These are phyloP conservation scores for Agrilus mali DNA, from an alignment of 2,888 invertebrate genomes.

Conservation along the genomic window DNA sequence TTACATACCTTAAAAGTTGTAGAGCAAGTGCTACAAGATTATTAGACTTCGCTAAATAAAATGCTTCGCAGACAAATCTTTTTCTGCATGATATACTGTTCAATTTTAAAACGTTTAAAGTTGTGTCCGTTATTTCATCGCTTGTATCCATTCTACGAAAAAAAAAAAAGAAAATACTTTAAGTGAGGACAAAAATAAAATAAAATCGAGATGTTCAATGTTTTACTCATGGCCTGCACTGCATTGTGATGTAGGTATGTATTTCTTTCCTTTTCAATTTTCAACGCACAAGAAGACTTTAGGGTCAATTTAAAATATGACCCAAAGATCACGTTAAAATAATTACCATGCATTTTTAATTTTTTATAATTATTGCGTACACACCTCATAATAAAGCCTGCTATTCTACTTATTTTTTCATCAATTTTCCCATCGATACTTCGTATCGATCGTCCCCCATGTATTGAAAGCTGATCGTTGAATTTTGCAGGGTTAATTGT, in stretches of 20 bases:
- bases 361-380: neutral
- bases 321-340: no score
- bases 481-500: no score
- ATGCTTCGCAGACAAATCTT: slow-evolving; percentile 40
- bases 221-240: no score
- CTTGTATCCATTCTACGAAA: slow-evolving; percentile 8
- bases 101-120: slow-evolving; percentile 26
- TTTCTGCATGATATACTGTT: slow-evolving; percentile 32
- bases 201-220: no score
- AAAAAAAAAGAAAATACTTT: slow-evolving; percentile 1
- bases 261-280: no score
- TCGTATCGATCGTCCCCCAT: slow-evolving; percentile 1
- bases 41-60: slow-evolving; percentile 32
- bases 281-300: no score
- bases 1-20: slow-evolving; percentile 17
- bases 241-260: no score
- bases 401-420: slow-evolving; percentile 12
- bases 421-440: slow-evolving; percentile 10
- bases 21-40: slow-evolving; percentile 18
- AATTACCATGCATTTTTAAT: no score
- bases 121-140: slow-evolving; percentile 24
- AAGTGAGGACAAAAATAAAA: neutral
- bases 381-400: slow-evolving; percentile 14
- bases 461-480: no score
- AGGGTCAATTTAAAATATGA: no score